Evolutionary conservation across 2,888 invertebrate species (phyloP).

Genomic region (Nephrotoma appendiculata): DNA sequence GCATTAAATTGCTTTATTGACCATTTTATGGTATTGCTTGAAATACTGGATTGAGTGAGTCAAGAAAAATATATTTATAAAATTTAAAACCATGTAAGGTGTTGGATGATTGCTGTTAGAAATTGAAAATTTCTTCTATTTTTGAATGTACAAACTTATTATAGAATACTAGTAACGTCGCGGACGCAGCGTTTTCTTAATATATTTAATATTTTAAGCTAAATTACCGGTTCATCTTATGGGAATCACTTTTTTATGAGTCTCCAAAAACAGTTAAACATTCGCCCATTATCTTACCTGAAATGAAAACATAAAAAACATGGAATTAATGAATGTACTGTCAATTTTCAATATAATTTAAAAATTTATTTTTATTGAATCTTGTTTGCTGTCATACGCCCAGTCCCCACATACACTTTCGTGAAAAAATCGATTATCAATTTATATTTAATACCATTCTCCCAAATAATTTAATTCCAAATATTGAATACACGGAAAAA

Average conservation of each 20-base stretch:
- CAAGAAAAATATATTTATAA: no score
- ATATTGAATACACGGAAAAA: background rate
- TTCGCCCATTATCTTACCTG: background rate
- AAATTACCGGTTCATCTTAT: no score
- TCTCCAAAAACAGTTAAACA: background rate
- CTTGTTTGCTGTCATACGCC: background rate
- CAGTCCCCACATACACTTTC: background rate
- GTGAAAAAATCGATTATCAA: background rate
- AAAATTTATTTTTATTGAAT: background rate
- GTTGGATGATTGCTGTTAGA: no score
- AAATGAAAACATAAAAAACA: background rate
- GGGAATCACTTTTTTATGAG: background rate
- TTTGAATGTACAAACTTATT: no score
- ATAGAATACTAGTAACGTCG: background rate
- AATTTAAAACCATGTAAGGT: no score
- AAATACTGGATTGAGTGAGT: no score
- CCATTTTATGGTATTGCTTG: no score
- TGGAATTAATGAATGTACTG: background rate
- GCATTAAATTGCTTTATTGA: no score
- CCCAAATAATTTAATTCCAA: background rate
- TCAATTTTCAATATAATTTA: background rate
- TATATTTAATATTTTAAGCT: background rate
- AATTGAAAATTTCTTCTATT: no score
- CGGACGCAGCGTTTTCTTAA: background rate
- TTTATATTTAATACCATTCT: background rate